Evolutionary conservation across 2,113 vertebrate species (phyloP).

Genomic region (Cyphomyrus plagiostoma): DNA sequence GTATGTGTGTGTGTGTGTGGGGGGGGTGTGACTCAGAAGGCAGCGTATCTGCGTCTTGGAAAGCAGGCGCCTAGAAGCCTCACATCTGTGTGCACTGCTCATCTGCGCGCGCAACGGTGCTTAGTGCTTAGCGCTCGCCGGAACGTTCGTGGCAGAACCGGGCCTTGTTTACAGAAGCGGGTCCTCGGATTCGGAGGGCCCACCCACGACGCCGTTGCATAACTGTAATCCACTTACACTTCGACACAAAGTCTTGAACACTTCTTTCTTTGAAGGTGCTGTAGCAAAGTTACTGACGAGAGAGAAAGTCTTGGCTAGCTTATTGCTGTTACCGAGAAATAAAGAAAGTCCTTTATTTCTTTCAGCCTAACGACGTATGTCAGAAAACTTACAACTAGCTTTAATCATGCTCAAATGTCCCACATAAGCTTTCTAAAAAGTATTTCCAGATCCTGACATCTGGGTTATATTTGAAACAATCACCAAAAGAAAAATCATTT

Average conservation of each 20-base stretch:
- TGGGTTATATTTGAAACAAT: neutral
- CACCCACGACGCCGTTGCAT: neutral
- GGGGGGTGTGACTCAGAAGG: slow-evolving; percentile 41
- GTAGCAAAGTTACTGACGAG: neutral
- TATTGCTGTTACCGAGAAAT: neutral
- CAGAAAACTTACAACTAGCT: neutral
- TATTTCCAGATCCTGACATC: slow-evolving; percentile 1
- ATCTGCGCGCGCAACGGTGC: slow-evolving; percentile 41
- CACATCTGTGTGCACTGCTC: slow-evolving; percentile 51
- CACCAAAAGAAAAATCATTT: neutral
- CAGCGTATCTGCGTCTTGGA: slow-evolving; percentile 48
- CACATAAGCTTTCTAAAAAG: neutral
- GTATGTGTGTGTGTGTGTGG: no score
- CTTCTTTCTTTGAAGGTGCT: neutral
- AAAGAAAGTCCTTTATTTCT: neutral
- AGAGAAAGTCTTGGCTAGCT: neutral
- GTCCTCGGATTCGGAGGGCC: no score
- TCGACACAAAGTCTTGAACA: neutral
- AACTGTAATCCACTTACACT: neutral
- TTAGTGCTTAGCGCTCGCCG: neutral
- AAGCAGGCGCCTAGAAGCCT: slow-evolving; percentile 48
- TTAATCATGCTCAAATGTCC: neutral
- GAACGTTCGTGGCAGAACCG: neutral
- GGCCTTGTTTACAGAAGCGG: neutral
- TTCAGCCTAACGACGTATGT: neutral